phyloP scores from a whole-genome alignment of 2,113 vertebrate genomes.

The Oxyura jamaicensis region DNA sequence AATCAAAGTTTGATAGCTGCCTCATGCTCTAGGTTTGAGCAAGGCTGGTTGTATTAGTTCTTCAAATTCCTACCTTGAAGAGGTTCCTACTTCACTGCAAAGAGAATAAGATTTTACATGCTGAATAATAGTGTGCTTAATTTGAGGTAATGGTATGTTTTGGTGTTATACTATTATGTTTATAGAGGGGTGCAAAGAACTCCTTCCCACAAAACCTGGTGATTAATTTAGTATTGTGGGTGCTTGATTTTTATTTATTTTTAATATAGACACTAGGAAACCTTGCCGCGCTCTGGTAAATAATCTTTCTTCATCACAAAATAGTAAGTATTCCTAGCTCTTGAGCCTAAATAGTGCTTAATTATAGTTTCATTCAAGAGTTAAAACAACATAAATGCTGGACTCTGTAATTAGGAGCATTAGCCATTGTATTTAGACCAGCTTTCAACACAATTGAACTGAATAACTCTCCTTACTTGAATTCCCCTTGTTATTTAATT shows the following conservation, averaged over 20 bases:
- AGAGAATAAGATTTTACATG: conserved; percentile 1
- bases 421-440: not conserved
- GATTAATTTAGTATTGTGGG: conserved; percentile 3
- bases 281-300: not conserved
- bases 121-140: not conserved
- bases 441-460: not conserved
- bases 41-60: not conserved
- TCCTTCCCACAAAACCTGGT: not conserved
- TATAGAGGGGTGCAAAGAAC: not conserved
- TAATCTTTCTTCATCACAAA: not conserved
- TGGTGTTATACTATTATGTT: conserved; percentile 28
- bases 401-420: not conserved
- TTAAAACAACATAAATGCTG: conserved; percentile 30
- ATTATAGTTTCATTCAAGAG: conserved; percentile 38
- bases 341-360: not conserved
- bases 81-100: not conserved
- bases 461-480: not conserved
- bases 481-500: not conserved
- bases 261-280: not conserved
- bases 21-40: not conserved
- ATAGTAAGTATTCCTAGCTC: not conserved
- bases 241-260: not conserved
- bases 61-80: not conserved
- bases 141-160: not conserved
- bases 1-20: not conserved